Percentiles rank a stretch among this genome's conserved stretches.
These are phyloP conservation scores for Cydia amplana DNA, from an alignment of 1,140 invertebrate genomes.

Conservation along the genomic window DNA sequence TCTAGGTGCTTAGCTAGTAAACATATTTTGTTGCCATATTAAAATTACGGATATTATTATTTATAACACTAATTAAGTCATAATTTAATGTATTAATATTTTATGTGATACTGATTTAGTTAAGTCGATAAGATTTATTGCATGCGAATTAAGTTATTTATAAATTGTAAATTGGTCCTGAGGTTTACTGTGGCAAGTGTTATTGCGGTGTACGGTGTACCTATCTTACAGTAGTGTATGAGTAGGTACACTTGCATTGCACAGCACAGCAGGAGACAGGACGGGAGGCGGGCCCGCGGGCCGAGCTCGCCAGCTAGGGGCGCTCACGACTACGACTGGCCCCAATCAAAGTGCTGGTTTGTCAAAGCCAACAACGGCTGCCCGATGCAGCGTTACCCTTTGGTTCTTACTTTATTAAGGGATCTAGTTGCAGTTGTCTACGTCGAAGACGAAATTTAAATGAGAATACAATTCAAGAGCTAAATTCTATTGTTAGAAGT, in stretches of 20 bases:
- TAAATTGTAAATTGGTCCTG: constrained; percentile 36
- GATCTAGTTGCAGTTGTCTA: too few relatives aligned
- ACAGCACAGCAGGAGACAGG: too few relatives aligned
- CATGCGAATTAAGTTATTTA: constrained; percentile 49
- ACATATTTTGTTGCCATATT: constrained; percentile 78
- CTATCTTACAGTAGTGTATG: not conserved
- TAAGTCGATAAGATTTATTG: constrained; percentile 48
- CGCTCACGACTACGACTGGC: too few relatives aligned
- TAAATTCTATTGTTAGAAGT: too few relatives aligned
- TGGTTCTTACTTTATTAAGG: too few relatives aligned
- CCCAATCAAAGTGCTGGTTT: too few relatives aligned
- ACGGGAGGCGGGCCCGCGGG: not conserved
- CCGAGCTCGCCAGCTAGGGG: not conserved
- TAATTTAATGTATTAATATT: constrained; percentile 69
- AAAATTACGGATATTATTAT: constrained; percentile 75
- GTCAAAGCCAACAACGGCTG: too few relatives aligned
- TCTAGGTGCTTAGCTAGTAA: constrained; percentile 76
- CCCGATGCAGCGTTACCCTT: too few relatives aligned
- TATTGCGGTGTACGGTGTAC: not conserved
- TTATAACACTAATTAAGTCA: constrained; percentile 74
- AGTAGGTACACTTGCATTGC: too few relatives aligned
- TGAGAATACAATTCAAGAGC: too few relatives aligned
- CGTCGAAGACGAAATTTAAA: too few relatives aligned
- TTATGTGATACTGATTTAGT: constrained; percentile 73
- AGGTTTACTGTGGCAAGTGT: not conserved